phyloP scores from a whole-genome alignment of 2,113 vertebrate species.

The Alligator sinensis region DNA sequence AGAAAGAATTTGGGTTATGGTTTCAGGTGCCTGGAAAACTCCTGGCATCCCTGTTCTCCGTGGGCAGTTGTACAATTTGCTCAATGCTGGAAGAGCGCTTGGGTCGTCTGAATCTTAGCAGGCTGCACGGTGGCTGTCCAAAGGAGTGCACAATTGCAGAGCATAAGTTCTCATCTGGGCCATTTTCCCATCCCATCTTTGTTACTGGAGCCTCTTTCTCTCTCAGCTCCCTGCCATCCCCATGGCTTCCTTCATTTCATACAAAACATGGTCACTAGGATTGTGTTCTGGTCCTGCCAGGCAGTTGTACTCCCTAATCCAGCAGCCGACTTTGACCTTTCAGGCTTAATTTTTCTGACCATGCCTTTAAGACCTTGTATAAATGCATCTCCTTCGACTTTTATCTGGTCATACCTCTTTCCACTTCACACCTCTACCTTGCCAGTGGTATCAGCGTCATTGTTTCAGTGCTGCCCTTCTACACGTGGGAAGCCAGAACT shows the following conservation, averaged over 20 bases:
- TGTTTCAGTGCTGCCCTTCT: neutral
- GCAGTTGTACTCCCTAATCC: neutral
- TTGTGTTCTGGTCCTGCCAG: no score
- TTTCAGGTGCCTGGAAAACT: neutral
- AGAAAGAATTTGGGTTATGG: neutral
- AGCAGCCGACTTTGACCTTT: neutral
- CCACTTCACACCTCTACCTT: neutral
- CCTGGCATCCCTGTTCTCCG: no score
- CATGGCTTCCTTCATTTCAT: no score
- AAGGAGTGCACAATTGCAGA: accelerated
- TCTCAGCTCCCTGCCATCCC: neutral
- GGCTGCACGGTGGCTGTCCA: neutral
- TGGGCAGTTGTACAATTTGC: neutral
- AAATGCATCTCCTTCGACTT: neutral
- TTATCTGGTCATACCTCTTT: neutral
- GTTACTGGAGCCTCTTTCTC: neutral
- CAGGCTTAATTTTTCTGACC: neutral
- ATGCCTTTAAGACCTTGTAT: neutral
- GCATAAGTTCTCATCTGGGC: no score
- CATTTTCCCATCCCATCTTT: neutral
- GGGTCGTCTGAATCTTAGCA: neutral
- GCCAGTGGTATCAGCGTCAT: neutral
- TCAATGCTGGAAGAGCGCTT: accelerated
- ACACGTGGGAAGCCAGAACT: neutral
- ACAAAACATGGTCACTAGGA: neutral